Conservation (phyloP, 2,797 vertebrate genomes). For the Parotocinclus haroldoi region DNA sequence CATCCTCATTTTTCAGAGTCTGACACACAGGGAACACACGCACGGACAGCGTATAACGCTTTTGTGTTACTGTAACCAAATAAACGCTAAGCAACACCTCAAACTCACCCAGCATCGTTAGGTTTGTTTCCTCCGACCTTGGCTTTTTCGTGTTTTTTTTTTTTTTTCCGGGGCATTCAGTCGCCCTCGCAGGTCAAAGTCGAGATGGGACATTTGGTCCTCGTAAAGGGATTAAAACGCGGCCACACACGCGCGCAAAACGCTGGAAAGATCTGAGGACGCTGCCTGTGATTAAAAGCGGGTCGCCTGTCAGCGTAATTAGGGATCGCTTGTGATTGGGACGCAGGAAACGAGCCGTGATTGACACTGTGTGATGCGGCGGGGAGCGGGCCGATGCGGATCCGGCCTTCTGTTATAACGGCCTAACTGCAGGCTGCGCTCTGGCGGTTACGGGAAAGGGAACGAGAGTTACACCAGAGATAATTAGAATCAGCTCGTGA, state of each 20-base stretch:
- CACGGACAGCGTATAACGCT: too few species aligned
- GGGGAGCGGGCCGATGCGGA: constrained; percentile 6
- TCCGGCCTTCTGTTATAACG: constrained; percentile 47
- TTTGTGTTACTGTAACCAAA: too few species aligned
- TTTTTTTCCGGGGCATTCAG: too few species aligned
- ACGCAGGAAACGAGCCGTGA: constrained; percentile 33
- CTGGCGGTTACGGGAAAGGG: constrained; percentile 46
- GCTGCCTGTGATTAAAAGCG: constrained; percentile 15
- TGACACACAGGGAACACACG: too few species aligned
- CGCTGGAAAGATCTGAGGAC: constrained; percentile 13
- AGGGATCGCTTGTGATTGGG: not conserved
- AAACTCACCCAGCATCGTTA: too few species aligned
- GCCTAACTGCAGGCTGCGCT: constrained; percentile 54
- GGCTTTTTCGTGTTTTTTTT: too few species aligned
- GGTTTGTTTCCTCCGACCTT: too few species aligned
- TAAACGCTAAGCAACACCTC: too few species aligned
- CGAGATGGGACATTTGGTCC: too few species aligned
- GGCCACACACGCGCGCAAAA: constrained; percentile 38
- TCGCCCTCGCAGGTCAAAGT: too few species aligned
- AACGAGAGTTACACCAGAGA: constrained; percentile 68
- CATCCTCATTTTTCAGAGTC: constrained; percentile 61
- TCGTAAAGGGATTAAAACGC: too few species aligned
- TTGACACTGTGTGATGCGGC: constrained; percentile 57
- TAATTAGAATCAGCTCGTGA: constrained; percentile 79
- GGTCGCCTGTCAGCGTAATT: not conserved